A percentile compares a stretch with the other conserved stretches of the same genome.
Evolutionary conservation across 2,797 vertebrate species (phyloP).

Genomic region (Eurystomus glaucurus): DNA sequence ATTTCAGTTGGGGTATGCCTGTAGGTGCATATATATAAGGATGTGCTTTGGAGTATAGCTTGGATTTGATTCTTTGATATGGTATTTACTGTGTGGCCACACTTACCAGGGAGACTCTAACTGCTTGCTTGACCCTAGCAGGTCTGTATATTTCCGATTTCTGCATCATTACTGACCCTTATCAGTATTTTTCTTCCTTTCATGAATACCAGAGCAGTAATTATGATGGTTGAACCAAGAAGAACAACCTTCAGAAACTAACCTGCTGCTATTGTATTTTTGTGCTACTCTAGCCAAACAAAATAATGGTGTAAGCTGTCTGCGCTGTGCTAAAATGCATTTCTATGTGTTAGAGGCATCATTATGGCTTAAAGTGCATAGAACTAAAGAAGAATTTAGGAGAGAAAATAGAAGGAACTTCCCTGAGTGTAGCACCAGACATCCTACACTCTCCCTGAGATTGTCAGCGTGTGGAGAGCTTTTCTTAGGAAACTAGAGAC

Average conservation of each 20-base stretch:
- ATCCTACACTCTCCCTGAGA: neutral
- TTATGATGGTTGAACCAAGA: neutral
- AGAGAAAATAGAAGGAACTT: neutral
- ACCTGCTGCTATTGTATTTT: neutral
- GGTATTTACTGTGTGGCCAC: neutral
- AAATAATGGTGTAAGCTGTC: neutral
- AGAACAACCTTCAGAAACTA: neutral
- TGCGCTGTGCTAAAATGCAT: neutral
- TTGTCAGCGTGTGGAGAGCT: neutral
- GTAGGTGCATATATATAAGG: neutral
- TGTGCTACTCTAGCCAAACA: neutral
- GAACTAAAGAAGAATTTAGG: neutral
- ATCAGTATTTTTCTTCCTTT: neutral
- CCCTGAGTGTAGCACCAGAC: neutral
- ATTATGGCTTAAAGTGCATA: neutral
- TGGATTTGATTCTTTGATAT: neutral
- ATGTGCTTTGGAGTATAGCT: neutral
- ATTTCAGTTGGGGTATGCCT: neutral
- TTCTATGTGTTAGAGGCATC: neutral
- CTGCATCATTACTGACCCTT: neutral
- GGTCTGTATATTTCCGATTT: neutral
- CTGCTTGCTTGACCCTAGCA: neutral
- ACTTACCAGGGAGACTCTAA: neutral
- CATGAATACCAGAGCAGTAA: neutral
- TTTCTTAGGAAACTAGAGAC: neutral